These are phyloP conservation scores for Platycnemis pennipes DNA, from an alignment of 2,888 invertebrate genomes.

Conservation along the genomic window DNA sequence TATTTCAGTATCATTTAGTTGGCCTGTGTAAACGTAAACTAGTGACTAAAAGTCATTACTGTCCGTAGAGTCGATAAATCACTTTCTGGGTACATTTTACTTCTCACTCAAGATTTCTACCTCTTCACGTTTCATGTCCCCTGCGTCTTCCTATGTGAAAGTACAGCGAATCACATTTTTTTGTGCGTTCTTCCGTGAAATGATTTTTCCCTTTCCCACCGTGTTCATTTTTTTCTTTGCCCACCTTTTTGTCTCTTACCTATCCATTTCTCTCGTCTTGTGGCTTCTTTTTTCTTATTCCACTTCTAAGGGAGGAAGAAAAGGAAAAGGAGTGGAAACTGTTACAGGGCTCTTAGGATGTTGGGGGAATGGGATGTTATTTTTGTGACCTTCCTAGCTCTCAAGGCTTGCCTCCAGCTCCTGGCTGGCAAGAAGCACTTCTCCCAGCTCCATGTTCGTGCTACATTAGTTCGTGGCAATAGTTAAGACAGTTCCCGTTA, in stretches of 20 bases:
- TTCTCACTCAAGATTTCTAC: not conserved
- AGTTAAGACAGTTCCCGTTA: conserved; percentile 48
- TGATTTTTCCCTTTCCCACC: conserved; percentile 19
- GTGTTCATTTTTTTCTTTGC: not conserved
- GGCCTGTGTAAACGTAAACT: not conserved
- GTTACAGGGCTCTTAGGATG: conserved; percentile 15
- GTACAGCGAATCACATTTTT: conserved; percentile 31
- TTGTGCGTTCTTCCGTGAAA: conserved; percentile 31
- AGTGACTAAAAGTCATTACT: not conserved
- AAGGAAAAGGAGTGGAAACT: conserved; percentile 49
- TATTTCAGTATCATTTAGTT: not conserved
- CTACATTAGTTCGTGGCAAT: conserved; percentile 38
- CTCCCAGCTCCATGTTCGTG: not conserved
- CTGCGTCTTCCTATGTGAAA: conserved; percentile 37
- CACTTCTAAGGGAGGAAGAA: not conserved
- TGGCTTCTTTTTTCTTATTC: conserved; percentile 16
- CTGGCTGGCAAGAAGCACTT: conserved; percentile 36
- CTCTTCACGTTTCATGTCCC: conserved; percentile 25
- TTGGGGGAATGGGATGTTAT: conserved; percentile 41
- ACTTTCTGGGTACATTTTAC: not conserved
- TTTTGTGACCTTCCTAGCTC: conserved; percentile 35
- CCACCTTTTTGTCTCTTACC: conserved; percentile 32
- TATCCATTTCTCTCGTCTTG: conserved; percentile 47
- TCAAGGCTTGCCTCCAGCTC: conserved; percentile 12
- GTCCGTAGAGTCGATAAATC: not conserved